A percentile compares a stretch with the other conserved stretches of the same genome.
phyloP scores from a whole-genome alignment of 1,140 invertebrate species.

The Trinorchestia longiramus region DNA sequence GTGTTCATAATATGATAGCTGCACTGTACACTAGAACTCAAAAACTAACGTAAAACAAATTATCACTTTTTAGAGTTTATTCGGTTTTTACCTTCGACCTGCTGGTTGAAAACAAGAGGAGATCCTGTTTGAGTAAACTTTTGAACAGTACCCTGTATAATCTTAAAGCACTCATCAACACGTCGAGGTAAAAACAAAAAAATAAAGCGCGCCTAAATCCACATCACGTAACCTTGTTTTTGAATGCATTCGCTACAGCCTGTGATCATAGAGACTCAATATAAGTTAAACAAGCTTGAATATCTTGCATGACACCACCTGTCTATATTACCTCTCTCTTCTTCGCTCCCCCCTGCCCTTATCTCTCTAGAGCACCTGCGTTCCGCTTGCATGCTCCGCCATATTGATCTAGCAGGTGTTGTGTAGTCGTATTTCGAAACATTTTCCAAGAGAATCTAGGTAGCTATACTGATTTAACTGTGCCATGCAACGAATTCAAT shows the following conservation, averaged over 20 bases:
- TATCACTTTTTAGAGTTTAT: not conserved
- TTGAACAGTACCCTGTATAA: not conserved
- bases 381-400: not conserved
- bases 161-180: not conserved
- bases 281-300: not conserved
- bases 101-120: not conserved
- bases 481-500: not conserved
- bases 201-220: not conserved
- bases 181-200: not conserved
- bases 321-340: not conserved
- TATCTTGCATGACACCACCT: not conserved
- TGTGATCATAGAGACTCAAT: not conserved
- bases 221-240: not conserved
- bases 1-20: not conserved
- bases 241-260: not conserved
- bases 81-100: not conserved
- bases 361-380: not conserved
- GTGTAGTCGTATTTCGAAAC: not conserved
- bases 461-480: not conserved
- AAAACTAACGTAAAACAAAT: not conserved
- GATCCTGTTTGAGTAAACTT: not conserved
- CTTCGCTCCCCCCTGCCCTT: not conserved
- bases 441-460: not conserved
- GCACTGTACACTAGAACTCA: not conserved
- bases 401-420: conserved; percentile 19